Conservation (phyloP, 2,113 vertebrate species). For the Okapia johnstoni region DNA sequence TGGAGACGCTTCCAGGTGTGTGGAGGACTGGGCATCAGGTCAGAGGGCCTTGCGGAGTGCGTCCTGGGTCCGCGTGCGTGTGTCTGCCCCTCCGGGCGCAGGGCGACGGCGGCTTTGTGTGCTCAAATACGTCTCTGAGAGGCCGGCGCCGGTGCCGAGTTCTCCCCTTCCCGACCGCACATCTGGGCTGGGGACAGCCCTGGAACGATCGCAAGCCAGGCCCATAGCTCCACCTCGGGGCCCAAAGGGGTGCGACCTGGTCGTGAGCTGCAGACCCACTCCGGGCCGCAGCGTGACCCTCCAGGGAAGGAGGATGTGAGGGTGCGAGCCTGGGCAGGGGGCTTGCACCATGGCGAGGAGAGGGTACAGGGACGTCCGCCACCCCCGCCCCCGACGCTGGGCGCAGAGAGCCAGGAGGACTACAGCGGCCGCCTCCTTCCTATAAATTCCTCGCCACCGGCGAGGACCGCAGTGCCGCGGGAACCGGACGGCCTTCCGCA, state of each 20-base stretch:
- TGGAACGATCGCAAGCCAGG: background rate
- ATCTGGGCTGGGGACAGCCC: background rate
- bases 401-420: background rate
- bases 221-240: background rate
- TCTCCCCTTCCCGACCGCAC: background rate
- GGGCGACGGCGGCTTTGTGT: background rate
- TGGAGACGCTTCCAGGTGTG: background rate
- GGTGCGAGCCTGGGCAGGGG: background rate
- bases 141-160: fast-evolving
- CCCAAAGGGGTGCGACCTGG: background rate
- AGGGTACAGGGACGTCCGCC: no score
- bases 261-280: background rate
- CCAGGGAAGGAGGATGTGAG: background rate
- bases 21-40: background rate
- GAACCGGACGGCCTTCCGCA: background rate
- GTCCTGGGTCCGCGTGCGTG: no score
- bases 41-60: background rate
- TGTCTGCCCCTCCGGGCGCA: background rate
- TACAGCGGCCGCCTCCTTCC: background rate
- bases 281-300: background rate
- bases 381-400: no score
- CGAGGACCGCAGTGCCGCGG: background rate
- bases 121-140: background rate
- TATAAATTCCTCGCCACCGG: fast-evolving
- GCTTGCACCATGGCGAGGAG: background rate